A percentile compares a stretch with the other conserved stretches of the same genome.
Evolutionary conservation across 2,113 vertebrate species (phyloP).

Genomic region (Lagopus leucura): DNA sequence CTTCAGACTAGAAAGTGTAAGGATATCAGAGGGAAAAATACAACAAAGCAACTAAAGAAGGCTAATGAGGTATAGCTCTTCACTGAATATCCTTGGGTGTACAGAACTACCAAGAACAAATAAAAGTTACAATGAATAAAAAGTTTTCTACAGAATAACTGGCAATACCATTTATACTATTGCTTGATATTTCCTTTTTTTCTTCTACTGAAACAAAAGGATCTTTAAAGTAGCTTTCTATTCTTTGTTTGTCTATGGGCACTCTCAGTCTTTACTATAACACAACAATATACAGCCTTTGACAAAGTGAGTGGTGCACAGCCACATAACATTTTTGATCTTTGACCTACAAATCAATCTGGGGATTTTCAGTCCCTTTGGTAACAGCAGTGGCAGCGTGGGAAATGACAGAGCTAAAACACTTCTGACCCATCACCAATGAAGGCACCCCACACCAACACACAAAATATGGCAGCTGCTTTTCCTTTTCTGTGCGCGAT

Average conservation of each 20-base stretch:
- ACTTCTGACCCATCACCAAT: neutral
- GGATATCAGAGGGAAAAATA: neutral
- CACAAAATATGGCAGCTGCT: neutral
- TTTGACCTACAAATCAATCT: neutral
- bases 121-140: neutral
- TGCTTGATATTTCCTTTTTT: neutral
- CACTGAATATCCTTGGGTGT: neutral
- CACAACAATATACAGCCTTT: neutral
- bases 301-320: neutral
- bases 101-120: neutral
- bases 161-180: neutral
- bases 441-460: neutral
- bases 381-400: fast-evolving
- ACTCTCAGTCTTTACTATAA: neutral
- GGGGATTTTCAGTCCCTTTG: neutral
- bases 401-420: neutral
- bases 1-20: neutral
- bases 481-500: neutral
- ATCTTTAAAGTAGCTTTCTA: neutral
- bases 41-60: neutral
- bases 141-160: neutral
- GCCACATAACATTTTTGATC: fast-evolving
- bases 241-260: neutral
- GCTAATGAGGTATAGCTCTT: neutral
- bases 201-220: neutral